These are phyloP conservation scores for Tetrapedia diversipes DNA, from an alignment of 2,888 invertebrate species.

Conservation along the genomic window DNA sequence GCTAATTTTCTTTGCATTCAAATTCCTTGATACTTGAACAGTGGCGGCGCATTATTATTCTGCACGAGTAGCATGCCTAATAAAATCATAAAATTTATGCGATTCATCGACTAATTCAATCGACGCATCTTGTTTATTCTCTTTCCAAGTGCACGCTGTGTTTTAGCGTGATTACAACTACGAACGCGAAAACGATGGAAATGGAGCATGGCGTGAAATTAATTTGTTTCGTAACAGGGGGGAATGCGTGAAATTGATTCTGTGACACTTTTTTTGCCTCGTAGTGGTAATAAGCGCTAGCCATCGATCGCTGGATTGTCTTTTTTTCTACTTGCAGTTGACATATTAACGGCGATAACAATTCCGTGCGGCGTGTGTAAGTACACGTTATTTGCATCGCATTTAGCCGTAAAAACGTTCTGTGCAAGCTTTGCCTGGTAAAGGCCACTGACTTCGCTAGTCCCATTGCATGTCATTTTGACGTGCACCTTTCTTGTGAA, in stretches of 20 bases:
- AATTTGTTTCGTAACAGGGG: background rate
- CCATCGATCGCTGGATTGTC: background rate
- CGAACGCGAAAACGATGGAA: conserved; percentile 18
- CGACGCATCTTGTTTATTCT: conserved; percentile 34
- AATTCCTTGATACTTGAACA: background rate
- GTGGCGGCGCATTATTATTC: conserved; percentile 23
- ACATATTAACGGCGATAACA: conserved; percentile 45
- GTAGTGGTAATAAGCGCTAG: conserved; percentile 3
- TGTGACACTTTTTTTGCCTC: background rate
- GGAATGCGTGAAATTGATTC: conserved; percentile 5
- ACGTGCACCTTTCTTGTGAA: background rate
- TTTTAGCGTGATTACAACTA: background rate
- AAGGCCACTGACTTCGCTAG: conserved; percentile 12
- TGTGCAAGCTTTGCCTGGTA: background rate
- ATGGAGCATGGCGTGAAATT: conserved; percentile 12
- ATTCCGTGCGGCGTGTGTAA: conserved; percentile 1
- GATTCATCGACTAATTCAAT: conserved; percentile 1
- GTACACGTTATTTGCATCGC: conserved; percentile 36
- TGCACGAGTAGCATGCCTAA: conserved; percentile 3
- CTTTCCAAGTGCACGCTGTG: background rate
- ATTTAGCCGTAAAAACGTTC: conserved; percentile 12
- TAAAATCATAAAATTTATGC: conserved; percentile 13
- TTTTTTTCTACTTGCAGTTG: conserved; percentile 4
- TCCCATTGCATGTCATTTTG: background rate
- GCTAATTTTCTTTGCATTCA: conserved; percentile 26